phyloP scores from a whole-genome alignment of 2,888 invertebrate species.

The Lottia gigantea region DNA sequence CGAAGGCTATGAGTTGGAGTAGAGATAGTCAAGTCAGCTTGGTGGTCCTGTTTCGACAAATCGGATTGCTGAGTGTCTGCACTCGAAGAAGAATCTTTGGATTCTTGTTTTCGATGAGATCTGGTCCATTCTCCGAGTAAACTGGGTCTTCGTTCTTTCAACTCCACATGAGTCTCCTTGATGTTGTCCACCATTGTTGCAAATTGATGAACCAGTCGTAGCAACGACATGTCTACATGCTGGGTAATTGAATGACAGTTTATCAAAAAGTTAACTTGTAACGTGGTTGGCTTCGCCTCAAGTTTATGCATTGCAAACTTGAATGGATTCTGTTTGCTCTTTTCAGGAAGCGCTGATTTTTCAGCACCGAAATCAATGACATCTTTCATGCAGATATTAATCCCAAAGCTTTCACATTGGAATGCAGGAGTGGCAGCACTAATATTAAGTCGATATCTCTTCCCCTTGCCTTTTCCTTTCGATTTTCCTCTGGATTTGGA shows the following conservation, averaged over 20 bases:
- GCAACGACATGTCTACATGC: slow-evolving; percentile 95
- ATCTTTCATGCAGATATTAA: slow-evolving; percentile 89
- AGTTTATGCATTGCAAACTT: slow-evolving; percentile 66
- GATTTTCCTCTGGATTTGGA: slow-evolving; percentile 33
- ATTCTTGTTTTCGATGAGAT: slow-evolving; percentile 65
- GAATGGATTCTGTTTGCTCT: slow-evolving; percentile 37
- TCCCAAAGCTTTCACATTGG: slow-evolving; percentile 88
- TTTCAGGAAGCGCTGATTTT: slow-evolving; percentile 35
- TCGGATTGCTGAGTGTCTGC: slow-evolving; percentile 60
- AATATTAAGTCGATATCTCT: slow-evolving; percentile 23
- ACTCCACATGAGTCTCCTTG: slow-evolving; percentile 90
- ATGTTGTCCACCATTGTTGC: slow-evolving; percentile 98
- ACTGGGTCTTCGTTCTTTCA: slow-evolving; percentile 77
- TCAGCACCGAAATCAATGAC: slow-evolving; percentile 81
- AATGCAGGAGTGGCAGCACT: slow-evolving; percentile 79
- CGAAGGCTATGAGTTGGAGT: slow-evolving; percentile 22
- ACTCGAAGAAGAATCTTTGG: slow-evolving; percentile 62
- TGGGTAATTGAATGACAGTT: slow-evolving; percentile 90
- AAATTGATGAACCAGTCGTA: slow-evolving; percentile 92
- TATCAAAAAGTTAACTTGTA: slow-evolving; percentile 88
- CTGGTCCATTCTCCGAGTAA: slow-evolving; percentile 48
- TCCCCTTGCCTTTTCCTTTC: slow-evolving; percentile 46
- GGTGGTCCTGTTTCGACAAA: slow-evolving; percentile 37
- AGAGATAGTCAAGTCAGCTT: slow-evolving; percentile 14
- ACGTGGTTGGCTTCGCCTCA: slow-evolving; percentile 77